A percentile compares a stretch with the other conserved stretches of the same genome.
phyloP scores from a whole-genome alignment of 2,797 vertebrate species.

The Poeciliopsis infans region DNA sequence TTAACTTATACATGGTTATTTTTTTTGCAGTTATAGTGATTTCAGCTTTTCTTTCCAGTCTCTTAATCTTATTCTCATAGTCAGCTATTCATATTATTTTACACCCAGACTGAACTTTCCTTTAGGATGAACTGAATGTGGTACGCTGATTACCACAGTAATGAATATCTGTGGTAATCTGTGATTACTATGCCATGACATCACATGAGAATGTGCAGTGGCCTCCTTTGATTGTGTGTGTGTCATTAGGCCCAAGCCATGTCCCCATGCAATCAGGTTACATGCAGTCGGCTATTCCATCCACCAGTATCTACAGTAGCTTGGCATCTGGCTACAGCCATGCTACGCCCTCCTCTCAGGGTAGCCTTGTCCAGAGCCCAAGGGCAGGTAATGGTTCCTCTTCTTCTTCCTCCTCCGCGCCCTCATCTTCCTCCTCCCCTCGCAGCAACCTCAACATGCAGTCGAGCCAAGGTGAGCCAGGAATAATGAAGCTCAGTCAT shows the following conservation, averaged over 20 bases:
- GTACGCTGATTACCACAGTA: slow-evolving; percentile 31
- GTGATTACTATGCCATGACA: slow-evolving; percentile 25
- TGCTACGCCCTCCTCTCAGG: slow-evolving; percentile 86
- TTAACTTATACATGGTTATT: slow-evolving; percentile 12
- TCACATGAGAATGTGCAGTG: slow-evolving; percentile 23
- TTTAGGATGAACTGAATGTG: slow-evolving; percentile 80
- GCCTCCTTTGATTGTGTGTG: slow-evolving; percentile 66
- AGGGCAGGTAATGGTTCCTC: slow-evolving; percentile 83
- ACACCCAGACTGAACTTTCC: slow-evolving; percentile 22
- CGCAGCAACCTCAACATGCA: slow-evolving; percentile 95
- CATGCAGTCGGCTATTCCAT: slow-evolving; percentile 85
- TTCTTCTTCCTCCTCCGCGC: slow-evolving; percentile 82
- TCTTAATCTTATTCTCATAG: slow-evolving; percentile 8
- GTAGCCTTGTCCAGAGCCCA: slow-evolving; percentile 88
- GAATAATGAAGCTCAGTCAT: slow-evolving; percentile 15
- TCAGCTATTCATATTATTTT: neutral
- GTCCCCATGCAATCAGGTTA: slow-evolving; percentile 90
- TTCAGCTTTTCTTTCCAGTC: slow-evolving; percentile 16
- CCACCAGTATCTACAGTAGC: slow-evolving; percentile 82
- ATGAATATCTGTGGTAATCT: no score
- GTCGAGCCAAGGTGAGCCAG: slow-evolving; percentile 89
- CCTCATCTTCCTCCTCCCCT: slow-evolving; percentile 83
- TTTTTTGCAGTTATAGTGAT: slow-evolving; percentile 10
- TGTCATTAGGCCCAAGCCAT: slow-evolving; percentile 87
- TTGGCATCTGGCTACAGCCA: slow-evolving; percentile 86